Conservation (phyloP, 1,140 invertebrate genomes). For the Drosophila arizonae region DNA sequence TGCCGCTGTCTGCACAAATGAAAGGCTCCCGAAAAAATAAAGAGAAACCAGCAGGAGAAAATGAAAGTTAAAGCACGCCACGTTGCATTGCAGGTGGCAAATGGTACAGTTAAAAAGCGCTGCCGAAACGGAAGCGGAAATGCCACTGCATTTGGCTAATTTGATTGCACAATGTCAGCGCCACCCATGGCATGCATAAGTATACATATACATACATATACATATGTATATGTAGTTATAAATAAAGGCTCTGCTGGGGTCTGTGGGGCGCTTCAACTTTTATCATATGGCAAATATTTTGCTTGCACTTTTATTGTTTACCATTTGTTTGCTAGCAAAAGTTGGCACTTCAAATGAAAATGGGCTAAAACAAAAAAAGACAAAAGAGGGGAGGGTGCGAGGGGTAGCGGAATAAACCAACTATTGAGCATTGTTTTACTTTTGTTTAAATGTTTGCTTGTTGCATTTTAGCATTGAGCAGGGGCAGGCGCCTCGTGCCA, state of each 20-base stretch:
- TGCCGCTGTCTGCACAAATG: conserved; percentile 60
- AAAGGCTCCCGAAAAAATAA: background rate
- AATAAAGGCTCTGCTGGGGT: conserved; percentile 2
- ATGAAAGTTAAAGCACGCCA: background rate
- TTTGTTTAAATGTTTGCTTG: conserved; percentile 65
- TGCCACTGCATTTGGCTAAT: conserved; percentile 62
- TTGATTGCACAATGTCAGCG: conserved; percentile 51
- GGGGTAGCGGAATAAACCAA: conserved; percentile 12
- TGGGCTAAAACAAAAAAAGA: conserved; percentile 7
- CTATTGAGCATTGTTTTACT: conserved; percentile 69
- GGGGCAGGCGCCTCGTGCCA: conserved; percentile 15
- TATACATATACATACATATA: background rate
- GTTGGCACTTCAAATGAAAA: conserved; percentile 58
- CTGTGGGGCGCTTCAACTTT: conserved; percentile 57
- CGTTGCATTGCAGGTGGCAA: conserved; percentile 4
- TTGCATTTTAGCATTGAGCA: conserved; percentile 56
- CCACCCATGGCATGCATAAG: conserved; percentile 3
- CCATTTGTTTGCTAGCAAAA: conserved; percentile 42
- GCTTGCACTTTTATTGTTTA: conserved; percentile 55
- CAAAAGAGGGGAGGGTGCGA: background rate
- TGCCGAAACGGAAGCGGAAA: conserved; percentile 40
- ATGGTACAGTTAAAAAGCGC: conserved; percentile 18
- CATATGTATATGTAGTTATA: background rate
- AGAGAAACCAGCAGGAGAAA: background rate
- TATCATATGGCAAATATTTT: conserved; percentile 68